These are phyloP conservation scores for Xenentodon cancila DNA, from an alignment of 2,797 vertebrate species.

Conservation along the genomic window DNA sequence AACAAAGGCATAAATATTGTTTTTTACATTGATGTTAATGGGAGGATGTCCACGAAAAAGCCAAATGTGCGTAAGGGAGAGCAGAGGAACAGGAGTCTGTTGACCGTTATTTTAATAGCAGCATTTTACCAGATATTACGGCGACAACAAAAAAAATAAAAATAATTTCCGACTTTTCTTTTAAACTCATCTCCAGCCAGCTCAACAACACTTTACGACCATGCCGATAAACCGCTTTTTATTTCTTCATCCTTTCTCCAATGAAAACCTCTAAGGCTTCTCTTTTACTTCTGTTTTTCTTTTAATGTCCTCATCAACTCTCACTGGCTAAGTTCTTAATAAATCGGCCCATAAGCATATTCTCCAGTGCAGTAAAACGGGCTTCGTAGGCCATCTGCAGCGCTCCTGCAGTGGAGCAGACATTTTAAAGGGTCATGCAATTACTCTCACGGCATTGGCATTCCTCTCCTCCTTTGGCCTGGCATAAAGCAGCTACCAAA, in stretches of 20 bases:
- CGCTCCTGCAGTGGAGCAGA: background rate
- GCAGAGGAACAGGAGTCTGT: too few species aligned
- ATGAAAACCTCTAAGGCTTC: too few species aligned
- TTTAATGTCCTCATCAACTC: background rate
- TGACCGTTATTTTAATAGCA: too few species aligned
- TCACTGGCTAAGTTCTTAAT: background rate
- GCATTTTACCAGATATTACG: too few species aligned
- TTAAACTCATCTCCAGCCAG: too few species aligned
- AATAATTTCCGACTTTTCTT: too few species aligned
- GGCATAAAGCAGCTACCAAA: constrained; percentile 10
- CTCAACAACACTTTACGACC: too few species aligned
- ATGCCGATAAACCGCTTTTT: too few species aligned
- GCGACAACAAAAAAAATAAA: background rate
- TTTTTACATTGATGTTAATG: background rate
- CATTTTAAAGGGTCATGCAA: constrained; percentile 10
- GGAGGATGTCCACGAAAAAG: too few species aligned
- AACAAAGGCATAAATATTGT: too few species aligned
- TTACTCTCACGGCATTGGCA: constrained; percentile 24
- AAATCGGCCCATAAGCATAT: background rate
- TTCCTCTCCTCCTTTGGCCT: constrained; percentile 16
- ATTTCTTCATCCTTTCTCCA: too few species aligned
- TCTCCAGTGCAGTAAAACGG: background rate
- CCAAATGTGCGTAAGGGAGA: background rate
- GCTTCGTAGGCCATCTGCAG: background rate
- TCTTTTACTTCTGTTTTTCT: too few species aligned